Base-by-base conservation (phyloP, 2,888 invertebrate species). In the Ethmia dodecea region DNA sequence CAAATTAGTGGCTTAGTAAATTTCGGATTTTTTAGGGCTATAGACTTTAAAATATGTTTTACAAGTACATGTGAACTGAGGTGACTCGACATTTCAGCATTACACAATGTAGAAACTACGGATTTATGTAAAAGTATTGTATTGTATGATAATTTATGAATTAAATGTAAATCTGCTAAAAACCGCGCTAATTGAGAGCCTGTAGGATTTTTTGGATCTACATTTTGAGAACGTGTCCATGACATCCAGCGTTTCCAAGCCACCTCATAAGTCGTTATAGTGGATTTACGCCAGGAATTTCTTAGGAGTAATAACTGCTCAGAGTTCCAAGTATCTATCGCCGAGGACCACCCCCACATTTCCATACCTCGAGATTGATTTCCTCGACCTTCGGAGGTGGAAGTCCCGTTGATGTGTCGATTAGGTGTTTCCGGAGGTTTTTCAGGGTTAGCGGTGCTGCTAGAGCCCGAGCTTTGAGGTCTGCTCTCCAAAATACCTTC, bases 301-400 rank as follows among this genome's bases (percentile, higher is more conserved):
- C 31, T 38, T 28, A 54, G 33, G 0, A 49, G 9, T 1, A 37
- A 12, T 28, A 31, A 20, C 29, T 52, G 46, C 3, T 35, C 30
- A 16, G 5, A 12, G 1, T 39, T 20, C 50, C 47, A 50, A 26
- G 41, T 20, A 0, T 30, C 13, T 3, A 47, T 12, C 10, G 42
- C 13, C 5, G 38, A 26, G 2, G 30, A 13, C 54, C 54, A 54
- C 42, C 49, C 47, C 38, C 40, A 43, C 49, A 25, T 33, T 36
- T 42, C 53, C 49, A 49, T 2, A 43, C 52, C 6, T 26, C 34
- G 3, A 49, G 35, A 0, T 24, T 5, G 8, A 49, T 8, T 15
- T 40, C 18, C n/a, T 28, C 30, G 6, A 40, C 38, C 12, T 33
- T 31, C 18, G 43, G 42, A 2, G 45, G 47, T 5, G 22, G 31